phyloP scores from a whole-genome alignment of 2,113 vertebrate genomes.

The Varanus salvator region DNA sequence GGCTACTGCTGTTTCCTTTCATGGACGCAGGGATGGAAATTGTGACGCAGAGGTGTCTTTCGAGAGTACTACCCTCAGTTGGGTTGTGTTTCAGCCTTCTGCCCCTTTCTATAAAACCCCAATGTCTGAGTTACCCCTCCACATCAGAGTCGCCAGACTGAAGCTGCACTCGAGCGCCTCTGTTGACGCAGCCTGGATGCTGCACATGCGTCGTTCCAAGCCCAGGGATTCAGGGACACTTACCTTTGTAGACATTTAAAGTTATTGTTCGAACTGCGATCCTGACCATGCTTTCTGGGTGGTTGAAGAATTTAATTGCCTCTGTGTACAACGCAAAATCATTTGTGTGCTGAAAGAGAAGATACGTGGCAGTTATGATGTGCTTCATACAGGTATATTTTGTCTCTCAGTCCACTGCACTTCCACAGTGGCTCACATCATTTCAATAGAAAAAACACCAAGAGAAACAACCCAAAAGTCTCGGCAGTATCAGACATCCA shows the following conservation, averaged over 20 bases:
- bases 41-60: too few species aligned
- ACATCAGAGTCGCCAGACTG: too few species aligned
- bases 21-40: too few species aligned
- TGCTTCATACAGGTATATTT: too few species aligned
- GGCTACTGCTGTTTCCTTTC: neutral
- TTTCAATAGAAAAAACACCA: neutral
- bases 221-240: slow-evolving; percentile 60
- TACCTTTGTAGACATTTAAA: slow-evolving; percentile 99
- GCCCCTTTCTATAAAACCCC: neutral
- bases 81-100: neutral
- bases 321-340: slow-evolving; percentile 99
- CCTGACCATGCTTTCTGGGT: slow-evolving; percentile 99
- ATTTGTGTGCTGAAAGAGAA: slow-evolving; percentile 93
- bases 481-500: neutral
- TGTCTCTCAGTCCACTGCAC: neutral
- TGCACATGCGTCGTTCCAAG: neutral
- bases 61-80: fast-evolving
- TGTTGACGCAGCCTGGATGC: too few species aligned
- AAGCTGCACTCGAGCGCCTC: neutral
- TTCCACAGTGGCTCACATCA: too few species aligned
- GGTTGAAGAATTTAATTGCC: slow-evolving; percentile 99
- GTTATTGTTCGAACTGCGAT: slow-evolving; percentile 99
- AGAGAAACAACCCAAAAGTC: neutral
- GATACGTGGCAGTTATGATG: neutral
- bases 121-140: neutral